Evolutionary conservation across 2,113 vertebrate species (phyloP).

Genomic region (Elanoides forficatus): DNA sequence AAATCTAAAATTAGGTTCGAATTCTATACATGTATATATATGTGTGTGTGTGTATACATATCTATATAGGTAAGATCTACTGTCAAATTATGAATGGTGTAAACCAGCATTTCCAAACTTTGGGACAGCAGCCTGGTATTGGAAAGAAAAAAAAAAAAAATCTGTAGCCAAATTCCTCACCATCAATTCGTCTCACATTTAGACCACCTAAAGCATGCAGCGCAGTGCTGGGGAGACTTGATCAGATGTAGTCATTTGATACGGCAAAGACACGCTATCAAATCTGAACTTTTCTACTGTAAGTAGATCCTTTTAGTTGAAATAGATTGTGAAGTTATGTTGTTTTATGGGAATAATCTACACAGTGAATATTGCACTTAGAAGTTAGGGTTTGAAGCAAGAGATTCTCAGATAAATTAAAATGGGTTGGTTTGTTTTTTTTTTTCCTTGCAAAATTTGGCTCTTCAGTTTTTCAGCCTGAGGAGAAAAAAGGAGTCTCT

Average conservation of each 20-base stretch:
- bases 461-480: not conserved
- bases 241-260: not conserved
- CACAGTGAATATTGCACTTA: not conserved
- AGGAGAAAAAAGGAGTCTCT: not conserved
- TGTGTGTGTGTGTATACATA: not conserved
- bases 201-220: not conserved
- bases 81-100: not conserved
- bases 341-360: not conserved
- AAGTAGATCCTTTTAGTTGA: not conserved
- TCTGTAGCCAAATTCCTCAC: not conserved
- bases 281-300: not conserved
- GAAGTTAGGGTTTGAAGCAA: not conserved
- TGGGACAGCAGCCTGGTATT: not conserved
- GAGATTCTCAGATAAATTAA: not conserved
- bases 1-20: not conserved
- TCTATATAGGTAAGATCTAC: not conserved
- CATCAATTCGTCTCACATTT: not conserved
- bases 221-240: not conserved
- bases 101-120: not conserved
- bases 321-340: not conserved
- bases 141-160: too few relatives aligned
- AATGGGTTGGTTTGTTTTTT: not conserved
- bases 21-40: not conserved
- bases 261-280: not conserved
- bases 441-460: not conserved